Percentiles rank a stretch among this genome's conserved stretches.
These are phyloP conservation scores for Apocheima hispidaria DNA, from an alignment of 2,888 invertebrate genomes.

Conservation along the genomic window DNA sequence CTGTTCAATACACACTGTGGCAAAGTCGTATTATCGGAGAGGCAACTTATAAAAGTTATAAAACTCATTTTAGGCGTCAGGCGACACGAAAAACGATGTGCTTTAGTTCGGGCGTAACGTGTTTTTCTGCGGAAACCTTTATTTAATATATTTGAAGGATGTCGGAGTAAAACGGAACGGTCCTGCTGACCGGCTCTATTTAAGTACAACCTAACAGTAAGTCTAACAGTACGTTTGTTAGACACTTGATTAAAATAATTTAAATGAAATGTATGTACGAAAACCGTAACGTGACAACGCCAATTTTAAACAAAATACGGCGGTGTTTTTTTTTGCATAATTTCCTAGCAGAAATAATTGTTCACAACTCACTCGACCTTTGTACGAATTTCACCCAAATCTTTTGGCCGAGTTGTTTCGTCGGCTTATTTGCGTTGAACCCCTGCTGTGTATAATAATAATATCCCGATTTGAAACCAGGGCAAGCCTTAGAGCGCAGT, in stretches of 20 bases:
- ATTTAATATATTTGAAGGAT: slow-evolving; percentile 31
- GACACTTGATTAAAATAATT: slow-evolving; percentile 1
- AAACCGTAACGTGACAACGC: too few species aligned
- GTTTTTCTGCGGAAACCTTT: slow-evolving; percentile 42
- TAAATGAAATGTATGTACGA: not conserved
- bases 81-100: slow-evolving; percentile 42
- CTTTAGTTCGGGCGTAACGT: slow-evolving; percentile 35
- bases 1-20: slow-evolving; percentile 27
- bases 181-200: slow-evolving; percentile 35
- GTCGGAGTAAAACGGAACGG: slow-evolving; percentile 14
- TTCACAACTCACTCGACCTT: not conserved
- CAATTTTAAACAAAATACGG: too few species aligned
- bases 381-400: slow-evolving; percentile 11
- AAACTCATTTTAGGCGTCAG: slow-evolving; percentile 64
- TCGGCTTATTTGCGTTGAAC: slow-evolving; percentile 10
- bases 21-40: slow-evolving; percentile 51
- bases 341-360: not conserved
- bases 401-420: slow-evolving; percentile 7
- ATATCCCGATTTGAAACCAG: slow-evolving; percentile 36
- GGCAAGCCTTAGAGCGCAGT: slow-evolving; percentile 47
- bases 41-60: slow-evolving; percentile 68
- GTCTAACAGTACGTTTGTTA: slow-evolving; percentile 20
- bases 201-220: slow-evolving; percentile 33
- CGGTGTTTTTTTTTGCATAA: too few species aligned
- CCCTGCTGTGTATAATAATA: slow-evolving; percentile 12